Base-by-base conservation (phyloP, 2,113 vertebrate species). In the Chloroceryle aenea region DNA sequence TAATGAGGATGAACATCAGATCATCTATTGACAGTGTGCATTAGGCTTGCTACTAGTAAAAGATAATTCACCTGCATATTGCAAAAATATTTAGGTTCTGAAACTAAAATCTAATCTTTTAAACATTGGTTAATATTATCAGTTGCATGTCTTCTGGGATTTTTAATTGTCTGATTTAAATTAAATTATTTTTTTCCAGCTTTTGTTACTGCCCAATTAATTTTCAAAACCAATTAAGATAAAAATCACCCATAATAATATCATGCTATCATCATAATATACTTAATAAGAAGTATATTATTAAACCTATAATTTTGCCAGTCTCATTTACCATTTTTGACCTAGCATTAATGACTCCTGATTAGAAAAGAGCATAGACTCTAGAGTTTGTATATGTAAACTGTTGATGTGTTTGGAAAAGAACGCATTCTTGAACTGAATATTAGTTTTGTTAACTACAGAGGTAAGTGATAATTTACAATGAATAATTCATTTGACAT, bases 151-250 rank as follows among this genome's bases (percentile, higher is more conserved):
- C 96, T 93, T 89, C 88, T 67, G 92, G 45, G 72, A 36, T 42
- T 97, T 97, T 94, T 85, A 96, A 97, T 97, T 96, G 62, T 97
- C 88, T 94, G 93, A 48, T 95, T 94, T 87, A 97, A 97, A 97
- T 96, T 85, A 95, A 97, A 95, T 87, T 45, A 25, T 92, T 97
- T 98, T 98, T 96, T 95, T 43, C 69, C 29, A 94, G 90, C 92
- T 97, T 98, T 98, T 97, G 90, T 97, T 97, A 87, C 79, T 42
- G 95, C 20, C 50, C 93, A 97, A 98, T 97, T 98, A 97, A 97
- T 97, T 98, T 94, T 97, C 78, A 95, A 98, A 98, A 97, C 75
- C 93, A 97, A 98, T 98, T 97, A 98, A 98, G 97, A 98, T 97
- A 92, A 97, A 97, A 97, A 97, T 97, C 97, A 97, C 43, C 85